Evolutionary conservation across 2,113 vertebrate genomes (phyloP), one percentile per base, ranked within the genome.

Genomic region (Thinocorus orbignyianus): DNA sequence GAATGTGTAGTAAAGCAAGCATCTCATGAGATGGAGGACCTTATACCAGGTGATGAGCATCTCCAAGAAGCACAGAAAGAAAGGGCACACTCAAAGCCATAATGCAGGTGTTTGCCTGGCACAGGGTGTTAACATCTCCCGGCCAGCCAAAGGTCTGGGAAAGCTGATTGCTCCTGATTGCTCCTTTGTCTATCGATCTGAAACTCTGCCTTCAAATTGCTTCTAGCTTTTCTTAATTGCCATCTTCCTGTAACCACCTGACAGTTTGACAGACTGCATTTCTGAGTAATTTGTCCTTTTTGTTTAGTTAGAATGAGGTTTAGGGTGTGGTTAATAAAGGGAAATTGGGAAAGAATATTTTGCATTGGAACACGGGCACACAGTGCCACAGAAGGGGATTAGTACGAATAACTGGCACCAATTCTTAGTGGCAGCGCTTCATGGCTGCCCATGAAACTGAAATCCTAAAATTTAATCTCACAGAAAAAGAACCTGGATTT

Each of bases 191-290:
- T 82, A 93, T 91, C 11, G 72, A 84, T 95, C 81, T 74, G 48
- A 81, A 74, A 31, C 44, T 44, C 71, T 92, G 89, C 42, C 77
- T 92, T 93, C 73, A 92, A 84, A 72, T 58, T 93, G 83, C 91
- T 95, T 92, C 77, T 93, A 95, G 86, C 69, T 92, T 89, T 81
- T 73, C 86, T 86, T 93, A 95, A 95, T 95, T 96, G 96, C 89
- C 51, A 4, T 78, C 72, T 96, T 96, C 86, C 83, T 93, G 80
- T 88, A 96, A 92, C 51, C 3, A 11, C 85, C 25, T 85, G 85
- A 94, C 66, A 72, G 74, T n/a, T 84, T 48, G 86, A 93, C 69
- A 84, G 65, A 33, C 61, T 71, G 65, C 73, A 91, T 89, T 88
- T 86, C 88, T 65, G 31, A 88, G 57, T 58, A 82, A 90, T 69